phyloP scores from a whole-genome alignment of 2,888 invertebrate species.

The Macrosoma leucophasiata region DNA sequence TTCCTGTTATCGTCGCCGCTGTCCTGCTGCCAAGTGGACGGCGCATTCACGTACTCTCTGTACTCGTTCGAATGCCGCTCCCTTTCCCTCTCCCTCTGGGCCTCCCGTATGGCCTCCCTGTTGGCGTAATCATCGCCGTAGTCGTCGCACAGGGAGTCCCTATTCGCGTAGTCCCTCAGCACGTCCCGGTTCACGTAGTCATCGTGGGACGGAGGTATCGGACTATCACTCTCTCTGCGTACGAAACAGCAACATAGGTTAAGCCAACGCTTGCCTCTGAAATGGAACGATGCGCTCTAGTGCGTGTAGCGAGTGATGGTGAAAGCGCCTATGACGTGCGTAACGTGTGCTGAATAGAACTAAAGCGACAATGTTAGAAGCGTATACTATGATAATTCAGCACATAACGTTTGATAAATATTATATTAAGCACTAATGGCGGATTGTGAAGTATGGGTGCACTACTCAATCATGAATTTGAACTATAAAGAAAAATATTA shows the following conservation, averaged over 20 bases:
- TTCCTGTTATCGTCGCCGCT: slow-evolving; percentile 57
- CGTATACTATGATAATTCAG: too few species aligned
- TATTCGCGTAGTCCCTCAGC: slow-evolving; percentile 61
- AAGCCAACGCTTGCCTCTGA: slow-evolving; percentile 63
- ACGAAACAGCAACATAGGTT: slow-evolving; percentile 70
- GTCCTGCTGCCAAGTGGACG: slow-evolving; percentile 54
- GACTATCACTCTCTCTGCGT: slow-evolving; percentile 71
- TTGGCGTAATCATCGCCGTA: slow-evolving; percentile 72
- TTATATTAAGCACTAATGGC: too few species aligned
- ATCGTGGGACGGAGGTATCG: slow-evolving; percentile 56
- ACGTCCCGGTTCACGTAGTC: slow-evolving; percentile 69
- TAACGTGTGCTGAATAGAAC: too few species aligned
- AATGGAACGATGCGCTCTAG: slow-evolving; percentile 50
- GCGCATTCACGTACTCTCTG: slow-evolving; percentile 70
- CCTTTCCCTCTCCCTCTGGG: slow-evolving; percentile 55
- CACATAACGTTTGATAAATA: too few species aligned
- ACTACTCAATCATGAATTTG: too few species aligned
- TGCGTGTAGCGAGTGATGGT: slow-evolving; percentile 33
- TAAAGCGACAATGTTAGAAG: too few species aligned
- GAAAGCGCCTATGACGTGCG: slow-evolving; percentile 4
- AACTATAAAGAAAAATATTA: too few species aligned
- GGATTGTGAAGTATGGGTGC: too few species aligned
- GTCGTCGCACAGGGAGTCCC: slow-evolving; percentile 66
- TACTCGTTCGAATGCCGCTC: slow-evolving; percentile 56
- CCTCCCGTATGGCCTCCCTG: slow-evolving; percentile 68